Conservation (phyloP, 2,888 invertebrate genomes). For the Cataglyphis altisquamis region DNA sequence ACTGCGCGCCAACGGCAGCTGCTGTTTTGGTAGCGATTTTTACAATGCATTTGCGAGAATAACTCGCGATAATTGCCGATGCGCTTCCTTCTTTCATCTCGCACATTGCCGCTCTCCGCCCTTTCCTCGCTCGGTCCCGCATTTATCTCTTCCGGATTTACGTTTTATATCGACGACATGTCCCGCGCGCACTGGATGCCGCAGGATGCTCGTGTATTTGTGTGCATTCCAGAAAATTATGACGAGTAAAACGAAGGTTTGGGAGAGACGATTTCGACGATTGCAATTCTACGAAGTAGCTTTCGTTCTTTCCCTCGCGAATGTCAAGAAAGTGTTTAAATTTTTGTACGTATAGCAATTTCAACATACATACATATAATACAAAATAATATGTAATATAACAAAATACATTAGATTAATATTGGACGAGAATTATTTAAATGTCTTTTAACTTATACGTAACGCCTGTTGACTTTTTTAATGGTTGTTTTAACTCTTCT, state of each 20-base stretch:
- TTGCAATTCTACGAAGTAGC: conserved; percentile 9
- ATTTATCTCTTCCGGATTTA: conserved; percentile 52
- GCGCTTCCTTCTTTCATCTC: conserved; percentile 49
- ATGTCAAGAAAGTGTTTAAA: neutral
- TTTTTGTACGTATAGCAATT: neutral
- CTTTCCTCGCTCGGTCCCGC: neutral
- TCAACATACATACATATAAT: neutral
- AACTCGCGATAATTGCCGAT: conserved; percentile 72
- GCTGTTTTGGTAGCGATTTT: conserved; percentile 71
- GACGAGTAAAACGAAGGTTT: neutral
- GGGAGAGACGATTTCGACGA: neutral
- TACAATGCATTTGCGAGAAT: conserved; percentile 71
- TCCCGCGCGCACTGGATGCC: conserved; percentile 55
- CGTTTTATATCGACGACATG: conserved; percentile 62
- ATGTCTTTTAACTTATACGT: neutral
- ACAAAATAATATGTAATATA: neutral
- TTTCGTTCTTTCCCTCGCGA: neutral
- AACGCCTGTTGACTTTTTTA: neutral
- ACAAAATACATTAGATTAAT: neutral
- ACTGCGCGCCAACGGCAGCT: conserved; percentile 67
- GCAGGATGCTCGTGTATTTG: conserved; percentile 47
- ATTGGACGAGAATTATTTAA: neutral
- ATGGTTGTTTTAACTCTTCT: neutral
- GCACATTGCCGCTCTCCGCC: conserved; percentile 18
- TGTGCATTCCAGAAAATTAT: neutral